Conservation (phyloP, 2,113 vertebrate genomes). For the Melozone crissalis region DNA sequence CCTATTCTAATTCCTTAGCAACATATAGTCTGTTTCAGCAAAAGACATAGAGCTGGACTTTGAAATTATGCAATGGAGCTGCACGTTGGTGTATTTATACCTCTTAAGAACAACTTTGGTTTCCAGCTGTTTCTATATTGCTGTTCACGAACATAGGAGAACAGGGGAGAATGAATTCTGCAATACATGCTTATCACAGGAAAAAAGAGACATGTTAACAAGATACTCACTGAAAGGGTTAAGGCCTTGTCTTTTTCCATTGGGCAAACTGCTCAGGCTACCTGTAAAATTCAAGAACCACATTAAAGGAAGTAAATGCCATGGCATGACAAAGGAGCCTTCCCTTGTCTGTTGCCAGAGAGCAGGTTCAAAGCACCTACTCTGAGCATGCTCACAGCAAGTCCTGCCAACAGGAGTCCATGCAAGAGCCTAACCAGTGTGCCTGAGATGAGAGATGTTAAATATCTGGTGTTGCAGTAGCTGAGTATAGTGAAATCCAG, state of each 20-base stretch:
- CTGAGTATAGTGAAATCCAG: neutral
- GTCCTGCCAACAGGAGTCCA: neutral
- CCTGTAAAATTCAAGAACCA: slow-evolving; percentile 76
- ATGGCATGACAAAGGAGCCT: neutral
- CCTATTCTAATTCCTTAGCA: neutral
- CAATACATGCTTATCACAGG: neutral
- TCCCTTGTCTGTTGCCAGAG: neutral
- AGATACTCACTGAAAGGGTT: slow-evolving; percentile 90
- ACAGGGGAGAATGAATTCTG: neutral
- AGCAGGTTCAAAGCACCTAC: neutral
- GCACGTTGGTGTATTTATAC: neutral
- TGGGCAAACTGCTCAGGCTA: slow-evolving; percentile 80
- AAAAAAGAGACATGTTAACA: slow-evolving; percentile 38
- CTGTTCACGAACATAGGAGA: neutral
- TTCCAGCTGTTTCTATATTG: neutral
- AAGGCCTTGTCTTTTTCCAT: slow-evolving; percentile 88
- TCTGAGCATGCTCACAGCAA: neutral
- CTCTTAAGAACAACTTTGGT: neutral
- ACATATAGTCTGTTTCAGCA: neutral
- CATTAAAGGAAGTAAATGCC: slow-evolving; percentile 8
- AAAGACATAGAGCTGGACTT: neutral
- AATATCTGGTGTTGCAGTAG: neutral
- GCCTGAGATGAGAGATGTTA: neutral
- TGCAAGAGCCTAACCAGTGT: neutral
- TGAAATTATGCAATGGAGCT: neutral